These are phyloP conservation scores for Gymnopithys bicolor DNA, from an alignment of 2,797 vertebrate genomes.

Conservation along the genomic window DNA sequence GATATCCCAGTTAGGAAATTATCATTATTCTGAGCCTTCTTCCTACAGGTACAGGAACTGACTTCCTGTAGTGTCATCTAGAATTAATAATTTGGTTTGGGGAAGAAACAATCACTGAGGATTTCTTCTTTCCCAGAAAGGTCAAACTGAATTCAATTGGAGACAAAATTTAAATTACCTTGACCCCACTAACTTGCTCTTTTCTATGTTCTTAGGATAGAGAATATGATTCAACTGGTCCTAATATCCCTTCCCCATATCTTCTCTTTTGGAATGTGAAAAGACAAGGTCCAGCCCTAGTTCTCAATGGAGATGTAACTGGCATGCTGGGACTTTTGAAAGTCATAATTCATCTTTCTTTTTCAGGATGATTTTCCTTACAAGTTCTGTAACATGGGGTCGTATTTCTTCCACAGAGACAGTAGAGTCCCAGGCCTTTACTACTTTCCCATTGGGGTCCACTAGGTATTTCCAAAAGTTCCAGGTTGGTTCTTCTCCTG, in stretches of 20 bases:
- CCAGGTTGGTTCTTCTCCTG: slow-evolving; percentile 93
- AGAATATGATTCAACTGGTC: not conserved
- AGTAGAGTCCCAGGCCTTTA: slow-evolving; percentile 89
- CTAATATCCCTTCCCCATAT: not conserved
- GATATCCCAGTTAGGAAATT: not conserved
- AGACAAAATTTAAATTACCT: not conserved
- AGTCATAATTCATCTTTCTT: slow-evolving; percentile 91
- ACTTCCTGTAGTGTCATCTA: not conserved
- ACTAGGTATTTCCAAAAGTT: slow-evolving; percentile 98
- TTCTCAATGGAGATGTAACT: not conserved
- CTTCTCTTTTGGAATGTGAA: slow-evolving; percentile 28
- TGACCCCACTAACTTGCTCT: not conserved
- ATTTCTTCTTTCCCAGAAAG: not conserved
- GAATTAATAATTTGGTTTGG: not conserved
- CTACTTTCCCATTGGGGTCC: slow-evolving; percentile 87
- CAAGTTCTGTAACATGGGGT: slow-evolving; percentile 86
- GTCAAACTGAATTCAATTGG: not conserved
- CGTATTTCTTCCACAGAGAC: slow-evolving; percentile 88
- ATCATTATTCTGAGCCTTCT: not conserved
- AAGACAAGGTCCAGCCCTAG: not conserved
- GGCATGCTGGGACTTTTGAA: not conserved
- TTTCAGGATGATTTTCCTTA: slow-evolving; percentile 91
- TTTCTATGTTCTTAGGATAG: not conserved
- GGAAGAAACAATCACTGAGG: not conserved
- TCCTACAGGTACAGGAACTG: not conserved